Conservation (phyloP, 2,797 vertebrate species). For the Sebastes trivittatus region DNA sequence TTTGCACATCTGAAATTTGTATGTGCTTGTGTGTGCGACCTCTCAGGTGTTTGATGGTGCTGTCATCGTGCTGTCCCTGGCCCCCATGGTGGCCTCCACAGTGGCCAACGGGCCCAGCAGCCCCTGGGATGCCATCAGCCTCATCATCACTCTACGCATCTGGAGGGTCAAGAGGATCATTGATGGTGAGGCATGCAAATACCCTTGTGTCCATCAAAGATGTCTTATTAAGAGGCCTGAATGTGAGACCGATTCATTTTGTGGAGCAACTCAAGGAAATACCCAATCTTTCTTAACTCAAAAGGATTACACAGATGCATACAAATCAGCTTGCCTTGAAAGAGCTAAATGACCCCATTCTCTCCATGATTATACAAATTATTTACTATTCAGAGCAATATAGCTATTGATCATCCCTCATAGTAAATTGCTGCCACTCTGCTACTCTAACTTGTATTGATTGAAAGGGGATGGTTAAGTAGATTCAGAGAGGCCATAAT, state of each 20-base stretch:
- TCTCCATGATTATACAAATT: conserved; percentile 65
- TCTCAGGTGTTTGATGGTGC: conserved; percentile 92
- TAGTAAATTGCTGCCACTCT: conserved; percentile 69
- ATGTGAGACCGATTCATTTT: background rate
- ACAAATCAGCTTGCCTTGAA: conserved; percentile 16
- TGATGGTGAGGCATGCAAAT: conserved; percentile 86
- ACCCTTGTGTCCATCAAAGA: background rate
- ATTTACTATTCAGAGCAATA: conserved; percentile 75
- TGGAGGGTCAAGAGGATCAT: conserved; percentile 98
- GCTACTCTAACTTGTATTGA: conserved; percentile 70
- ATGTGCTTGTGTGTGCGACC: background rate
- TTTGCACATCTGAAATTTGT: background rate
- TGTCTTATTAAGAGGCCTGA: background rate
- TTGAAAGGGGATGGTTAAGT: conserved; percentile 62
- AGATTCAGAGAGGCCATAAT: conserved; percentile 73
- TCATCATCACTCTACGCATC: conserved; percentile 95
- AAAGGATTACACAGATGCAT: background rate
- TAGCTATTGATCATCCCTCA: conserved; percentile 66
- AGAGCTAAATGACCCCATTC: conserved; percentile 42
- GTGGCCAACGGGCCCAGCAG: conserved; percentile 97
- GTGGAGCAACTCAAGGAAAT: background rate
- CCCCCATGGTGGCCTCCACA: conserved; percentile 98
- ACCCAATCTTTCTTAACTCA: background rate
- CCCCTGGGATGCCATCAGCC: conserved; percentile 99
- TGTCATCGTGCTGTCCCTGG: conserved; percentile 92